Conservation (phyloP, 2,797 vertebrate species). For the Florisuga fusca region DNA sequence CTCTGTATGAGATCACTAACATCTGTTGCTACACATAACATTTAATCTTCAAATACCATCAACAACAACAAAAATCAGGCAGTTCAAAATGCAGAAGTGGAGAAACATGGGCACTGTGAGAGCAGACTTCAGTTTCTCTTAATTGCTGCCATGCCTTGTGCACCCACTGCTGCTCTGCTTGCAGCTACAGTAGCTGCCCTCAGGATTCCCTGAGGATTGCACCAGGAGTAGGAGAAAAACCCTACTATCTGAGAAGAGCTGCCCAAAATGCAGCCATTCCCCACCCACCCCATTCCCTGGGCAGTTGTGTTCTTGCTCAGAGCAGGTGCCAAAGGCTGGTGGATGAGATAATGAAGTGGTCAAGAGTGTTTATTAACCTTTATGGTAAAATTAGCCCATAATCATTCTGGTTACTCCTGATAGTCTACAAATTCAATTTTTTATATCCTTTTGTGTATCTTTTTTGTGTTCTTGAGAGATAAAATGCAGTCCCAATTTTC, state of each 20-base stretch:
- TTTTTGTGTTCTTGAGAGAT: not conserved
- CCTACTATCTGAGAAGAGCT: not conserved
- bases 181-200: not conserved
- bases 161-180: not conserved
- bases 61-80: not conserved
- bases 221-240: not conserved
- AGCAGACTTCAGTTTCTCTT: not conserved
- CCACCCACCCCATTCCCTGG: not conserved
- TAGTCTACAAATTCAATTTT: not conserved
- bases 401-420: not conserved
- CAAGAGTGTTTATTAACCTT: not conserved
- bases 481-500: not conserved
- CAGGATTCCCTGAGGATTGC: not conserved
- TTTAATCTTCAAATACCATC: slow-evolving; percentile 39
- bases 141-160: not conserved
- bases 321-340: not conserved
- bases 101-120: not conserved
- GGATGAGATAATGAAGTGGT: not conserved
- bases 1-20: slow-evolving; percentile 58
- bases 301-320: not conserved
- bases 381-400: not conserved
- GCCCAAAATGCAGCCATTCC: not conserved
- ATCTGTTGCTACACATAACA: slow-evolving; percentile 57
- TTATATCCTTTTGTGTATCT: not conserved
- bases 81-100: not conserved